These are phyloP conservation scores for Drosophila mercatorum DNA, from an alignment of 2,888 invertebrate species.

Conservation along the genomic window DNA sequence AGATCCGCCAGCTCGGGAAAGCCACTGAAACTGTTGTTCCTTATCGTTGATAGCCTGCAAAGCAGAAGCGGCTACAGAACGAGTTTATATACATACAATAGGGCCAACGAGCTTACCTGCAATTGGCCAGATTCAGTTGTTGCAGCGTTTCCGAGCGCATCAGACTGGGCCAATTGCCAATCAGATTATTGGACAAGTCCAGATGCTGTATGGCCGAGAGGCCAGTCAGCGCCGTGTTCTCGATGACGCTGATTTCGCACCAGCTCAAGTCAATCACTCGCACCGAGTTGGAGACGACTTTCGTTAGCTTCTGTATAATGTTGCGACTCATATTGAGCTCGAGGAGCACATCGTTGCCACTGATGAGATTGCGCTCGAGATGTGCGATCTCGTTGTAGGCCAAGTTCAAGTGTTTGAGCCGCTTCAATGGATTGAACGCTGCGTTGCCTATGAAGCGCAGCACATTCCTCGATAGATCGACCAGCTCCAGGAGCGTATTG, in stretches of 20 bases:
- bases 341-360: slow-evolving; percentile 87
- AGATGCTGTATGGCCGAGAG: slow-evolving; percentile 87
- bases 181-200: slow-evolving; percentile 88
- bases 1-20: slow-evolving; percentile 87
- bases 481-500: slow-evolving; percentile 86
- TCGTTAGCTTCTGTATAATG: slow-evolving; percentile 87
- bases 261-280: slow-evolving; percentile 87
- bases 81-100: background rate
- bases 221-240: slow-evolving; percentile 86
- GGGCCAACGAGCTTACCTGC: slow-evolving; percentile 72
- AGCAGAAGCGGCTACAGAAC: too few species aligned
- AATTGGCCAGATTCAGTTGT: slow-evolving; percentile 86
- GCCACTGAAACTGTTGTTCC: slow-evolving; percentile 87
- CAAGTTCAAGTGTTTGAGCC: slow-evolving; percentile 88
- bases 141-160: slow-evolving; percentile 87
- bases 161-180: slow-evolving; percentile 87
- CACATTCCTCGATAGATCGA: slow-evolving; percentile 89
- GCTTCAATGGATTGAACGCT: slow-evolving; percentile 87
- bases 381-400: slow-evolving; percentile 89
- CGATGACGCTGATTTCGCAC: slow-evolving; percentile 88
- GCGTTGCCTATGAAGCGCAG: slow-evolving; percentile 87
- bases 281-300: slow-evolving; percentile 87
- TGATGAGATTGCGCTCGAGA: slow-evolving; percentile 87
- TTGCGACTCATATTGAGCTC: slow-evolving; percentile 88
- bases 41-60: slow-evolving; percentile 86